Base-by-base conservation (phyloP, 2,113 vertebrate genomes). In the Cynocephalus volans region DNA sequence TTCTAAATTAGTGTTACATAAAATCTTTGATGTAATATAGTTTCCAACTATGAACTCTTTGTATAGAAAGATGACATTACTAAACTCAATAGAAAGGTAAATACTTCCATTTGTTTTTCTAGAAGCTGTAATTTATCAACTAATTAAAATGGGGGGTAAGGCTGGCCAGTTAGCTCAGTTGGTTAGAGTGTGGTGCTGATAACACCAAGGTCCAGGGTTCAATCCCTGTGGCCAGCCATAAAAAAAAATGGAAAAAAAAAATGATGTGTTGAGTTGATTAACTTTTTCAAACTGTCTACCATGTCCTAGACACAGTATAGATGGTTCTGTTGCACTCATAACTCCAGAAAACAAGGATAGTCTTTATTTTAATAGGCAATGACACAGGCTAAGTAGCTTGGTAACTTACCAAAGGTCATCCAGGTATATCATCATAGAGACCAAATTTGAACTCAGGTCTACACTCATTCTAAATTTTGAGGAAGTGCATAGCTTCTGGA, bases 71-170 rank as follows among this genome's bases (percentile, higher is more conserved):
- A 91, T 36, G 36, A 90, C 75, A 10, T 76, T 84, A 76, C 50
- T 84, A 95, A 95, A 88, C 17, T 84, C 41, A n/a, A 24, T 36
- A 45, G 33, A 41, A 83, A 75, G n/a, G 56, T 26, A 92, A 85
- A 67, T 62, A 70, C 21, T 90, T 82, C 41, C 67, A 70, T 50
- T 41, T 36, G 50, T 52, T 97, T 92, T 92, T 45, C 56, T 48
- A 48, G 50, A 92, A 81, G 65, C 17, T 90, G 10, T 64, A 60
- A 36, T 77, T 81, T 58, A 79, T 65, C 33, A 92, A 83, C 36
- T 70, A 19, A 91, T 91, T 72, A 91, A 77, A 80, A 85, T 17
- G 45, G 31, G 79, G 0, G 6, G 21, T 81, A 12, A 41, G 41
- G 41, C 41, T 41, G 41, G 41, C 4, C 41, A 41, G 41, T 3